These are phyloP conservation scores for Perizoma flavofasciatum DNA, from an alignment of 2,888 invertebrate species.

Conservation along the genomic window DNA sequence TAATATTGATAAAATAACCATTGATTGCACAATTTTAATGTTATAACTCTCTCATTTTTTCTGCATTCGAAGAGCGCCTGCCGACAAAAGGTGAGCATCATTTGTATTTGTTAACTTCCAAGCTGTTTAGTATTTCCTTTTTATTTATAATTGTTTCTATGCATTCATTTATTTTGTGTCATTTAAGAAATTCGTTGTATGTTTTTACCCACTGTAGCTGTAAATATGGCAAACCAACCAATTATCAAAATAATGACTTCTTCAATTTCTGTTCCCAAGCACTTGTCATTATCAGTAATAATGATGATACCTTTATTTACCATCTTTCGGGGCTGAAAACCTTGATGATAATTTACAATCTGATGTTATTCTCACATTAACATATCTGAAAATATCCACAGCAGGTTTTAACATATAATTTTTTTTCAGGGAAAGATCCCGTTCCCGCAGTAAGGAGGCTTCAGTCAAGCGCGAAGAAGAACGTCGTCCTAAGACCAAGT, in stretches of 20 bases:
- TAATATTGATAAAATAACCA: slow-evolving; percentile 29
- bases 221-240: too few species aligned
- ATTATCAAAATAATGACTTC: neutral
- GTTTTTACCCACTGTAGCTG: too few species aligned
- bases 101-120: slow-evolving; percentile 30
- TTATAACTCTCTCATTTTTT: slow-evolving; percentile 64
- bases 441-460: slow-evolving; percentile 86
- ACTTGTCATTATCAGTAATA: neutral
- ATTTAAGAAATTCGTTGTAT: too few species aligned
- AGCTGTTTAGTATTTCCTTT: slow-evolving; percentile 17
- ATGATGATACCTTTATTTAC: slow-evolving; percentile 69
- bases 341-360: slow-evolving; percentile 33
- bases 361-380: slow-evolving; percentile 12
- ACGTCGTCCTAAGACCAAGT: slow-evolving; percentile 66
- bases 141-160: slow-evolving; percentile 8
- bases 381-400: neutral
- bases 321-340: slow-evolving; percentile 34
- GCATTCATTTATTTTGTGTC: neutral
- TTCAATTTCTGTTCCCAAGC: too few species aligned
- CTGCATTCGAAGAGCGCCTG: slow-evolving; percentile 65
- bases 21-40: slow-evolving; percentile 68
- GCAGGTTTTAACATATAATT: neutral
- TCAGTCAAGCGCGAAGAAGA: slow-evolving; percentile 74
- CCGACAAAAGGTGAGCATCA: slow-evolving; percentile 59
- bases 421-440: slow-evolving; percentile 85